Conservation (phyloP, 2,888 invertebrate genomes). For the Folsomia candida region DNA sequence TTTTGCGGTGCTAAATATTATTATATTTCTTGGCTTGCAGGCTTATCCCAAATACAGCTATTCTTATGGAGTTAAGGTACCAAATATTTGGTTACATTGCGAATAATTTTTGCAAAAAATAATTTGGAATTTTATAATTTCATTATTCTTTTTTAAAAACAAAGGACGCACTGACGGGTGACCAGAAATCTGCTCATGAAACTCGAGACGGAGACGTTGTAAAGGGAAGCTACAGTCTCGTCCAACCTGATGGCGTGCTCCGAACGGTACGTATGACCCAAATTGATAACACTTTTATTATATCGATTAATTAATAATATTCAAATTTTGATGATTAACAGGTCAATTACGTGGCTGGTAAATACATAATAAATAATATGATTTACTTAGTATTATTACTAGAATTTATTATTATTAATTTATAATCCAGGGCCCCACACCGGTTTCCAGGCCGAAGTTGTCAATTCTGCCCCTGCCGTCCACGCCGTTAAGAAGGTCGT, state of each 20-base stretch:
- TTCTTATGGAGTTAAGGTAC: constrained; percentile 14
- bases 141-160: too few relatives aligned
- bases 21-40: neutral
- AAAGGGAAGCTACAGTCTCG: constrained; percentile 12
- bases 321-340: neutral
- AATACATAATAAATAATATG: neutral
- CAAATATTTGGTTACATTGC: too few relatives aligned
- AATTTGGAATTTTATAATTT: too few relatives aligned
- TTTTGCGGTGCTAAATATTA: neutral
- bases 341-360: constrained; percentile 14
- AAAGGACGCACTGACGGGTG: constrained; percentile 15
- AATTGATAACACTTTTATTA: neutral
- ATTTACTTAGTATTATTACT: neutral
- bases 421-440: too few relatives aligned
- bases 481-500: constrained; percentile 20
- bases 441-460: constrained; percentile 20
- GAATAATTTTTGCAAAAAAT: too few relatives aligned
- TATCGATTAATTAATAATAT: neutral
- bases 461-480: constrained; percentile 22
- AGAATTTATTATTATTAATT: neutral
- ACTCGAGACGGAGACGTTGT: constrained; percentile 13
- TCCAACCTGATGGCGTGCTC: constrained; percentile 18
- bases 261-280: constrained; percentile 6
- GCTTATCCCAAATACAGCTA: constrained; percentile 11
- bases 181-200: constrained; percentile 13